Evolutionary conservation across 2,113 vertebrate genomes (phyloP), one percentile per base, ranked within the genome.

Genomic region (Atrichornis clamosus): DNA sequence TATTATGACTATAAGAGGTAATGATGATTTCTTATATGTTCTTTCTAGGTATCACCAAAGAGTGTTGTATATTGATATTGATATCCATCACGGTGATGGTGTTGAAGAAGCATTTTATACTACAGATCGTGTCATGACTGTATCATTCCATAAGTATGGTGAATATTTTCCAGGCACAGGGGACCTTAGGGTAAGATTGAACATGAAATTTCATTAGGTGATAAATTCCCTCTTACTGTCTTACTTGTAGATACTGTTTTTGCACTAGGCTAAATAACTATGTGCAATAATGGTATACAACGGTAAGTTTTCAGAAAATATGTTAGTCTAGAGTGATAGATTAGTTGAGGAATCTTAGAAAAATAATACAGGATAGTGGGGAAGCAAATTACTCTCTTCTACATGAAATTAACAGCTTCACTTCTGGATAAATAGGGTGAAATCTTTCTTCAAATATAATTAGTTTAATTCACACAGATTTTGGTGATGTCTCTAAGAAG

Each of bases 21-120:
- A 77, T 28, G 11, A 73, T 75, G 47, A 44, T 50, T 82, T 87
- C 33, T 75, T 41, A 7, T 58, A 6, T 22, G 2, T 63, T 90
- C 30, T 92, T 97, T 92, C 82, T 92, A 98, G 98, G 85, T 98
- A 98, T 94, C 98, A 98, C 96, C 98, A 98, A 98, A 98, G 98
- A 98, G 98, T 98, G 68, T 97, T 98, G 32, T 98, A 98, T 94
- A 98, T 98, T 98, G 98, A 98, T 95, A 98, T 98, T 94, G 98
- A 98, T 95, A 98, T 98, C 82, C 98, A 98, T 97, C 98, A 98
- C 89, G 98, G 98, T 96, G 98, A 98, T 97, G 98, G 98, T 96
- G 98, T 98, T 87, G 98, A 98, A 97, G 98, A 98, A 97, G 98
- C 98, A 79, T 98, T 98, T 98, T 98, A 98, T 95, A 98, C 98